Percentiles rank a stretch among this genome's conserved stretches.
Conservation (phyloP, 1,140 invertebrate genomes). For the Ephestia elutella region DNA sequence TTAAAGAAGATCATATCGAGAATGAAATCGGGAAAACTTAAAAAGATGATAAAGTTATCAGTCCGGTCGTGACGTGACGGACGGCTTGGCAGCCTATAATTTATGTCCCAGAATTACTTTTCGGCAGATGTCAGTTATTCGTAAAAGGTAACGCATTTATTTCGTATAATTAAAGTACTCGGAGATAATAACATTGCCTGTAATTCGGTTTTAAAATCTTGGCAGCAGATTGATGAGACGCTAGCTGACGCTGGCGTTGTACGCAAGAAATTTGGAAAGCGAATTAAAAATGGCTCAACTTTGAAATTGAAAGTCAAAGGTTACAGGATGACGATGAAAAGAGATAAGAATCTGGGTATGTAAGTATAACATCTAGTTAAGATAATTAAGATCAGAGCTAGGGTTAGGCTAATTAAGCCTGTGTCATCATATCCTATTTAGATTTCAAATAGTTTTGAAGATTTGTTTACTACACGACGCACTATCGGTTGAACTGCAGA, state of each 20-base stretch:
- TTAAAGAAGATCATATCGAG: neutral
- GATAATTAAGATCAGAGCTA: too few species aligned
- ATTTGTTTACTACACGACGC: too few species aligned
- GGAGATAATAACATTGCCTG: conserved; percentile 12
- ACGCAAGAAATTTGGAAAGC: neutral
- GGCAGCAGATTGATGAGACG: neutral
- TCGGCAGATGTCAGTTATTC: conserved; percentile 10
- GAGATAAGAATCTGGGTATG: too few species aligned
- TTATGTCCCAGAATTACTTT: conserved; percentile 16
- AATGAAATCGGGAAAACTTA: neutral
- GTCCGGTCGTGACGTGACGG: conserved; percentile 18
- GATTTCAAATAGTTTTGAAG: too few species aligned
- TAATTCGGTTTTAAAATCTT: neutral
- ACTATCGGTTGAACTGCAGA: too few species aligned
- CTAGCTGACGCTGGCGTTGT: neutral
- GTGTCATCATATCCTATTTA: too few species aligned
- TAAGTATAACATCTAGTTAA: too few species aligned
- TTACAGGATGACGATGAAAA: too few species aligned
- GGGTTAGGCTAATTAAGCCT: too few species aligned
- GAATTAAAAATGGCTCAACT: neutral
- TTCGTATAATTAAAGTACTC: conserved; percentile 23
- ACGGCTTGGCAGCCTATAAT: conserved; percentile 17
- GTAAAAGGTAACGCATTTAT: conserved; percentile 25
- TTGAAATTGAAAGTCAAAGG: too few species aligned
- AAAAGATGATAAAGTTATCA: conserved; percentile 9